Base-by-base conservation (phyloP, 1,140 invertebrate species). In the Leguminivora glycinivorella region DNA sequence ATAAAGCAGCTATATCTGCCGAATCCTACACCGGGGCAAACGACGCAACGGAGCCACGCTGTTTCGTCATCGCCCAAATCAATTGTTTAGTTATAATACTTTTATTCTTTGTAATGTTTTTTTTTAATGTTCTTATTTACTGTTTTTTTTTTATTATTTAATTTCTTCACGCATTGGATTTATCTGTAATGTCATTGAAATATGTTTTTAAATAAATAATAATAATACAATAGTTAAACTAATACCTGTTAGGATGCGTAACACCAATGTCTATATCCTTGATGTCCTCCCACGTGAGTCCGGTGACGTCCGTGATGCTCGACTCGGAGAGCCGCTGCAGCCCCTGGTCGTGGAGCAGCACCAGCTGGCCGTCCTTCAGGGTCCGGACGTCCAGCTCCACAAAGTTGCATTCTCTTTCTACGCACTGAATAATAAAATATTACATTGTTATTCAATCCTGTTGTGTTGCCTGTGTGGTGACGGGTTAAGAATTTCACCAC, bases 351-450 rank as follows among this genome's bases (percentile, higher is more conserved):
- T 97, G 96, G 60, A 96, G 94, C 6, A 96, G 76, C 70, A 97
- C 93, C 52, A 96, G 93, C 70, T 95, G 90, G 63, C 94, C 94
- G 88, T 97, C 96, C 74, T 92, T 93, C 0, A 95, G 96, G 12
- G 96, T 92, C 12, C 93, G 85, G 14, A 97, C 89, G 90, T 97
- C 96, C 82, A 97, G 93, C 85, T 97, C 96, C n/a, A 97, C 92
- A 25, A 94, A 93, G 74, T 91, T 93, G 74, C 94, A 95, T 0
- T 95, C 95, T 78, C 93, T 93, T 47, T 93, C 91, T 72, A 94
- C 92, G 77, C 94, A 93, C 95, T 95, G 83, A 60, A 83, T 88
- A n/a, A 52, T 17, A 17, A 4, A 17, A n/a, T 40, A 40, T 10
- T 4, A 9, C 4, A 1, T 17, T 47, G 1, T n/a, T 47, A 4